These are phyloP conservation scores for Carassius auratus DNA, from an alignment of 2,113 vertebrate genomes.

Conservation along the genomic window DNA sequence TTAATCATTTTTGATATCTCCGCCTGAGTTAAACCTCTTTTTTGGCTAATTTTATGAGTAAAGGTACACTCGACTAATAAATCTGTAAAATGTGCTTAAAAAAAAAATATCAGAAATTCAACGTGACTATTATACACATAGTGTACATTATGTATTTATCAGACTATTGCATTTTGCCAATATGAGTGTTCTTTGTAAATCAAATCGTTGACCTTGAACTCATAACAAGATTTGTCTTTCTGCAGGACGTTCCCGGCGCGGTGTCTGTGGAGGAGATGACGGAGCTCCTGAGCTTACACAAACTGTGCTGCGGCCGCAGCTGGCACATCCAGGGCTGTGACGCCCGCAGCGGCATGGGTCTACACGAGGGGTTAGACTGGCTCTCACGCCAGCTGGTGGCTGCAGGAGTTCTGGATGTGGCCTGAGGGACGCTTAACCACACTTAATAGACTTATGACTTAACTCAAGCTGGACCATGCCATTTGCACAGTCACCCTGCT, in stretches of 20 bases:
- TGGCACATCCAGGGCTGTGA: constrained; percentile 99
- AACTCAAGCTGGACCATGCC: background rate
- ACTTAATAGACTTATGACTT: background rate
- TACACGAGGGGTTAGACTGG: constrained; percentile 96
- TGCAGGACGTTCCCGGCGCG: constrained; percentile 89
- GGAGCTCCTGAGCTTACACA: constrained; percentile 92
- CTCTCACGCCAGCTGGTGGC: constrained; percentile 96
- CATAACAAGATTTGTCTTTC: background rate
- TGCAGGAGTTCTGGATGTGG: constrained; percentile 96
- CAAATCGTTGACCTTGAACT: background rate
- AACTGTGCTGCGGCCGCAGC: constrained; percentile 95
- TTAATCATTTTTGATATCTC: too few relatives aligned
- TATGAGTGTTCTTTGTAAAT: background rate
- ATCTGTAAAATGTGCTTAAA: too few relatives aligned
- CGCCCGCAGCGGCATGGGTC: constrained; percentile 91
- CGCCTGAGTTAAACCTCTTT: too few relatives aligned
- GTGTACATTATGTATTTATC: background rate
- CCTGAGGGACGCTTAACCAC: constrained; percentile 66
- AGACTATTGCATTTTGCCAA: background rate
- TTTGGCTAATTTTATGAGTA: too few relatives aligned
- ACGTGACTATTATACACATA: too few relatives aligned
- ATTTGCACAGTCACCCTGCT: constrained; percentile 2
- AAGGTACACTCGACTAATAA: too few relatives aligned
- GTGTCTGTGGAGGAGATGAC: constrained; percentile 95
- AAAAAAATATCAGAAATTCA: too few relatives aligned